A percentile compares a stretch with the other conserved stretches of the same genome.
phyloP scores from a whole-genome alignment of 2,888 invertebrate genomes.

The Agelastica alni region DNA sequence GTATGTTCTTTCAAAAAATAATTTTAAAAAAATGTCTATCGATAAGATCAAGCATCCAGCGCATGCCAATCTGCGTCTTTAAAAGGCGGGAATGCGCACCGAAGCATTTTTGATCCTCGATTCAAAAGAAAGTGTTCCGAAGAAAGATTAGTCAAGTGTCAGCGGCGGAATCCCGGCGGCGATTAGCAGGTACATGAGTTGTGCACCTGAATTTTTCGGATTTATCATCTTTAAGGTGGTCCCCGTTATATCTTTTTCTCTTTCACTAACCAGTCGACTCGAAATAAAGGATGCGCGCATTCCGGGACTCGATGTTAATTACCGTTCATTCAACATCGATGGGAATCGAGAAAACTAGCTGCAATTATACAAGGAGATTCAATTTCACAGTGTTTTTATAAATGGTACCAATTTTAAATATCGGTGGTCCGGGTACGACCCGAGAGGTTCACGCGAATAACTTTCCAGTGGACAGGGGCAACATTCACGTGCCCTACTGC shows the following conservation, averaged over 20 bases:
- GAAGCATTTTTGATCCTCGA: slow-evolving; percentile 43
- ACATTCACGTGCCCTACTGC: too few relatives aligned
- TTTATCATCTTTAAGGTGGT: slow-evolving; percentile 55
- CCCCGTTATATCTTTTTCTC: slow-evolving; percentile 23
- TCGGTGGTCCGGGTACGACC: too few relatives aligned
- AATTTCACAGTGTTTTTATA: too few relatives aligned
- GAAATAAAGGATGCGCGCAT: slow-evolving; percentile 26
- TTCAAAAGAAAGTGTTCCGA: slow-evolving; percentile 48
- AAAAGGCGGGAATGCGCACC: slow-evolving; percentile 36
- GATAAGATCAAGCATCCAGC: neutral
- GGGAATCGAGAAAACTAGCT: slow-evolving; percentile 2
- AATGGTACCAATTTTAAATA: too few relatives aligned
- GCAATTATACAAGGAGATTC: neutral
- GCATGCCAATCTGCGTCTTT: slow-evolving; percentile 1
- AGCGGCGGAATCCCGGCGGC: slow-evolving; percentile 49
- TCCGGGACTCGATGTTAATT: slow-evolving; percentile 22
- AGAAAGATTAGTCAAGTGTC: slow-evolving; percentile 50
- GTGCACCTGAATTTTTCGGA: slow-evolving; percentile 53
- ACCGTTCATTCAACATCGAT: slow-evolving; percentile 23
- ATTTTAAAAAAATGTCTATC: neutral
- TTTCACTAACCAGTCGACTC: slow-evolving; percentile 41
- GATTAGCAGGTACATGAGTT: slow-evolving; percentile 53
- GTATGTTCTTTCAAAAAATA: too few relatives aligned
- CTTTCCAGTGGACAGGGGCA: too few relatives aligned
- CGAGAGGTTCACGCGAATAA: too few relatives aligned